Evolutionary conservation across 2,113 vertebrate species (phyloP).

Genomic region (Stomatorhinus ivindoensis): DNA sequence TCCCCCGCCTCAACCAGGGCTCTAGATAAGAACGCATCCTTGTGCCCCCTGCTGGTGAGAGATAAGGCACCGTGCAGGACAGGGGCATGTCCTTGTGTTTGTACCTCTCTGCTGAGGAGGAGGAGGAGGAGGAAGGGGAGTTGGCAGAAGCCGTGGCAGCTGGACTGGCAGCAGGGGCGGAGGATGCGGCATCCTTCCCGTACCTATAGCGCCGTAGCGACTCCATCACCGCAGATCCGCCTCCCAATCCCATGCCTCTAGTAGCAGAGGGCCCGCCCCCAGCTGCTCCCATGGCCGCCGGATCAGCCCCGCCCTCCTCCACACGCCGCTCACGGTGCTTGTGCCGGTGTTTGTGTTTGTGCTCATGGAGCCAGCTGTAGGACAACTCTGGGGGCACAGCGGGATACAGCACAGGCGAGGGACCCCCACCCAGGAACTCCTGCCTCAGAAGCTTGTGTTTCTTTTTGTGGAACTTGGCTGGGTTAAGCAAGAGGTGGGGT

Average conservation of each 20-base stretch:
- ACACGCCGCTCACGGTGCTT: slow-evolving; percentile 79
- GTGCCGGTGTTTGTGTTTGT: slow-evolving; percentile 93
- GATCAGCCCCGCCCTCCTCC: slow-evolving; percentile 49
- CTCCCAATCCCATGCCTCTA: slow-evolving; percentile 37
- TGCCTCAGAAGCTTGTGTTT: slow-evolving; percentile 81
- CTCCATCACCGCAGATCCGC: slow-evolving; percentile 67
- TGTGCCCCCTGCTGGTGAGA: slow-evolving; percentile 48
- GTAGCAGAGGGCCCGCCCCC: slow-evolving; percentile 33
- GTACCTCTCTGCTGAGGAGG: slow-evolving; percentile 69
- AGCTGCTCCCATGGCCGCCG: slow-evolving; percentile 26
- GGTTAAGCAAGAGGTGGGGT: slow-evolving; percentile 86
- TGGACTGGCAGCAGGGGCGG: slow-evolving; percentile 43
- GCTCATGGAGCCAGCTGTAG: slow-evolving; percentile 94
- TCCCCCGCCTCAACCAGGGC: slow-evolving; percentile 61
- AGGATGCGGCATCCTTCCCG: slow-evolving; percentile 67
- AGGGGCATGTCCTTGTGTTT: slow-evolving; percentile 63
- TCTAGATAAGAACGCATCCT: slow-evolving; percentile 54
- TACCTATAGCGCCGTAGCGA: slow-evolving; percentile 85
- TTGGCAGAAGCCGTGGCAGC: slow-evolving; percentile 49
- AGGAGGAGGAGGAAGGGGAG: slow-evolving; percentile 66
- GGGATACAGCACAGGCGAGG: slow-evolving; percentile 85
- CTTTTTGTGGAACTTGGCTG: slow-evolving; percentile 88
- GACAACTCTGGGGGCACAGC: slow-evolving; percentile 89
- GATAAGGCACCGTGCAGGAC: slow-evolving; percentile 60
- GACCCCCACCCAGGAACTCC: slow-evolving; percentile 70